phyloP scores from a whole-genome alignment of 2,888 invertebrate genomes.

The Polyommatus iphigenia region DNA sequence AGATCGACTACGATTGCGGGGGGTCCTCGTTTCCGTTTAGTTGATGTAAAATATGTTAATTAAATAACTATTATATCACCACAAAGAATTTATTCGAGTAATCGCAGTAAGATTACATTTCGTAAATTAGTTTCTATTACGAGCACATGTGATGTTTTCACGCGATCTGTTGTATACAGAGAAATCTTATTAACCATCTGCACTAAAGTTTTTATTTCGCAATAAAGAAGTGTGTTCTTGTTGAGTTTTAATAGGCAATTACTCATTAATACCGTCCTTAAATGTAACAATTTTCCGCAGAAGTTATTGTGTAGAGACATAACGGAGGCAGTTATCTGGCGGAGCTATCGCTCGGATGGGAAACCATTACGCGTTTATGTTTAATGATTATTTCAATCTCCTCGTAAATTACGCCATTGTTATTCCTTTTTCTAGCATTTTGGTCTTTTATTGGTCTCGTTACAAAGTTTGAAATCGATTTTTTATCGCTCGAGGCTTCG shows the following conservation, averaged over 20 bases:
- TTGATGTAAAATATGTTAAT: too few species aligned
- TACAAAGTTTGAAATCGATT: constrained; percentile 59
- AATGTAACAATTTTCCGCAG: constrained; percentile 66
- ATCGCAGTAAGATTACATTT: constrained; percentile 1
- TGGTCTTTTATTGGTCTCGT: constrained; percentile 59
- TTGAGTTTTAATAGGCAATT: constrained; percentile 68
- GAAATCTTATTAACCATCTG: constrained; percentile 33
- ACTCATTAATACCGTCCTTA: constrained; percentile 72
- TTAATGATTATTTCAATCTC: constrained; percentile 75
- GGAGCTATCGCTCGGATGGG: constrained; percentile 72
- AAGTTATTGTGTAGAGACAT: constrained; percentile 74
- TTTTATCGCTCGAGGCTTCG: constrained; percentile 27
- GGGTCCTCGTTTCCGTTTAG: not conserved
- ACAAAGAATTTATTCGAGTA: not conserved
- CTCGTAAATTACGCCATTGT: constrained; percentile 69
- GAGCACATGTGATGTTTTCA: constrained; percentile 17
- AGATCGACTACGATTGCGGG: not conserved
- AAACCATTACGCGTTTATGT: constrained; percentile 75
- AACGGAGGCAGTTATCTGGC: constrained; percentile 69
- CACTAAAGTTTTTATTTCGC: constrained; percentile 49
- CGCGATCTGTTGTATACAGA: constrained; percentile 25
- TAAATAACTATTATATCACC: not conserved
- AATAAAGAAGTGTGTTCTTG: constrained; percentile 67
- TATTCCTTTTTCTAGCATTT: constrained; percentile 51
- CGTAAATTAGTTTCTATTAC: not conserved